phyloP scores from a whole-genome alignment of 2,888 invertebrate genomes.

The Microplitis deprimator region DNA sequence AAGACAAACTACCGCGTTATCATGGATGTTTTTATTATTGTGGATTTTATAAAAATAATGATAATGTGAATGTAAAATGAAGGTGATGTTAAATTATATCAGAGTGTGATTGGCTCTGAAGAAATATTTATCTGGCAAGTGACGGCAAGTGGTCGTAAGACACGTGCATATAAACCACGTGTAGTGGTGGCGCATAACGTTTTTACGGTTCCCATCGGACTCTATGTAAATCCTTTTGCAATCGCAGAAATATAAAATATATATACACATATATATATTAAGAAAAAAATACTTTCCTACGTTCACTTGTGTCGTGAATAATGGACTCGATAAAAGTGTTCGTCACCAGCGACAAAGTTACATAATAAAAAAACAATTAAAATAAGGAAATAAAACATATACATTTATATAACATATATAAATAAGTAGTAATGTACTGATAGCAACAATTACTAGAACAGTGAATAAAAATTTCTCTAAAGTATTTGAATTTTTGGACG shows the following conservation, averaged over 20 bases:
- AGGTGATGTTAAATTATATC: not conserved
- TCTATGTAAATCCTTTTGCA: not conserved
- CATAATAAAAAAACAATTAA: no score
- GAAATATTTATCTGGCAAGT: not conserved
- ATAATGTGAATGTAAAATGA: no score
- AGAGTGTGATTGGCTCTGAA: not conserved
- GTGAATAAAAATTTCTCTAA: not conserved
- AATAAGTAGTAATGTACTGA: not conserved
- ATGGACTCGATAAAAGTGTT: no score
- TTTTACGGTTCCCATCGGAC: not conserved
- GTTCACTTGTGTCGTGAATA: no score
- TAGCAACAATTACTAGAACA: not conserved
- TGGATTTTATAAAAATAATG: no score
- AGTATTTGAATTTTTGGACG: constrained; percentile 44
- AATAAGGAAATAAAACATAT: no score
- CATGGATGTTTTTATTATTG: no score
- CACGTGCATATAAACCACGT: constrained; percentile 14
- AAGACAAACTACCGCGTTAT: no score
- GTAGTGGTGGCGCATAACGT: constrained; percentile 19
- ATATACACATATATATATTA: no score
- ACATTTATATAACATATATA: not conserved
- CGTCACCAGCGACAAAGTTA: no score
- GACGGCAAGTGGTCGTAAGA: constrained; percentile 19
- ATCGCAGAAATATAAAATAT: not conserved
- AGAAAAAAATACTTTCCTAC: no score